Base-by-base conservation (phyloP, 2,797 vertebrate species). In the Erpetoichthys calabaricus region DNA sequence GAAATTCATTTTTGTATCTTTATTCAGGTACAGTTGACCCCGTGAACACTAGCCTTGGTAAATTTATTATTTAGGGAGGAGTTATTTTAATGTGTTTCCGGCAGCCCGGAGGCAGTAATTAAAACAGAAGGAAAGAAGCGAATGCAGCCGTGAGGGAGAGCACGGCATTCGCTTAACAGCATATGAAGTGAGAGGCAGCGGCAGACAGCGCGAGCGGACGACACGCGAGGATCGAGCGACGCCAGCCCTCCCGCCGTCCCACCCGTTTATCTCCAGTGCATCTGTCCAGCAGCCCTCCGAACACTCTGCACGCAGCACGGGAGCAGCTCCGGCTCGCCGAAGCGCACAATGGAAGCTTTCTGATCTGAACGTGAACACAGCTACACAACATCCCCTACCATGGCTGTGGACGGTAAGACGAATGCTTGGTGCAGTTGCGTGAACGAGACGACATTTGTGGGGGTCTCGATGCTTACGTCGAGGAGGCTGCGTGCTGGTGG, bases 391-490 rank as follows among this genome's bases (percentile, higher is more conserved):
- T 79, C 75, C 81, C 79, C 80, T 67, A 75, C 64, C 7, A 87
- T 87, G 84, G 84, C 84, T 70, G 83, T 87, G 74, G 83, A 87
- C 80, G 84, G 84, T 87, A 82, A 74, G 84, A 64, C 25, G 25
- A 68, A 57, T 56, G 45, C 41, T 45, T 49, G 41, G 10, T 54
- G 9, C 10, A 44, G 42, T 42, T n/a, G 5, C 7, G 43, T 44
- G 45, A 49, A 45, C 8, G 25, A 25, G 25, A 25, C 25, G 25
- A 25, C 25, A 25, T 25, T 25, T 25, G 59, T 55, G 51, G 50
- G 45, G 61, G 47, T 57, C 63, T 58, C 67, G 64, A 62, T 62
- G 56, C 62, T 65, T 70, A 69, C 67, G 66, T 65, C 65, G 46
- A 60, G 70, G 60, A 58, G 62, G 67, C 68, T 67, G 67, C 70